These are phyloP conservation scores for Porites lutea DNA, from an alignment of 64 coral and sea anemone species.

Conservation along the genomic window DNA sequence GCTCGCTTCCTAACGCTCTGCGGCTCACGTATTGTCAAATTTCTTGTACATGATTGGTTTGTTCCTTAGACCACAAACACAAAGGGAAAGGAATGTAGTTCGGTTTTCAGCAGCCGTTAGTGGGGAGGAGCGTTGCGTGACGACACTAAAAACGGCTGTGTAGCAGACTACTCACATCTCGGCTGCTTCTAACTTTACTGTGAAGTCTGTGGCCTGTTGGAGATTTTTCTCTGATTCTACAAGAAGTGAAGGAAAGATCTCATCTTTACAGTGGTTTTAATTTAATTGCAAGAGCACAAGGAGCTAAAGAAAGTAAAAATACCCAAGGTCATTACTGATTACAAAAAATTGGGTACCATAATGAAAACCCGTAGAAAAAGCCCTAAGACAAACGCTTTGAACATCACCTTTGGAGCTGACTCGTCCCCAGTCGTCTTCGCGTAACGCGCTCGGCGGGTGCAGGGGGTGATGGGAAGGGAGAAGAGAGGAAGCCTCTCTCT, in stretches of 20 bases:
- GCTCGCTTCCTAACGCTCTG: too few relatives aligned
- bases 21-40: too few relatives aligned
- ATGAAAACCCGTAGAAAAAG: not conserved
- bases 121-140: too few relatives aligned
- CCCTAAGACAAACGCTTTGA: not conserved
- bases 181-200: conserved; percentile 27
- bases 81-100: too few relatives aligned
- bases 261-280: not conserved
- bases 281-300: not conserved
- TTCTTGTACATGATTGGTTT: too few relatives aligned
- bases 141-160: too few relatives aligned
- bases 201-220: conserved; percentile 23
- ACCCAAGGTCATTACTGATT: not conserved
- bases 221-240: conserved; percentile 64
- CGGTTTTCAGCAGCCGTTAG: too few relatives aligned
- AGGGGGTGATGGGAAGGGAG: too few relatives aligned
- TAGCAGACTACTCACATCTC: conserved; percentile 45
- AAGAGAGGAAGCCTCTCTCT: too few relatives aligned
- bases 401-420: not conserved
- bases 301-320: not conserved
- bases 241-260: not conserved
- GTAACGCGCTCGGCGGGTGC: too few relatives aligned
- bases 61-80: too few relatives aligned
- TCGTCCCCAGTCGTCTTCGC: too few relatives aligned
- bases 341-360: not conserved